Conservation (phyloP, 1,140 invertebrate species). For the Drosophila simulans region DNA sequence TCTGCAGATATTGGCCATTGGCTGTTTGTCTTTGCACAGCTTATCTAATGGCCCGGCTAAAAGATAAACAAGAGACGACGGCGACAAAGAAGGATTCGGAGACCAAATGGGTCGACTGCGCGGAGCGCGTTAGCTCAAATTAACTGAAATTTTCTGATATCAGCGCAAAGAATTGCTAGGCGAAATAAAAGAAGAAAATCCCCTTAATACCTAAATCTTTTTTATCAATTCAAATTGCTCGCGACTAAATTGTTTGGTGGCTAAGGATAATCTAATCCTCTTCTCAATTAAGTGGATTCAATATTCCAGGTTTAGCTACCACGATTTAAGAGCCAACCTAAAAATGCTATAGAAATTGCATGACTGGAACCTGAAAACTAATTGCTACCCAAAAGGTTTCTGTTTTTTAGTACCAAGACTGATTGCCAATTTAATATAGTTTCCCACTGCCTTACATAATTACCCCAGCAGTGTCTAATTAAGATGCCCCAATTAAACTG, state of each 20-base stretch:
- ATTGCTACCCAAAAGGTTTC: no score
- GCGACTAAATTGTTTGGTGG: not conserved
- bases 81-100: conserved; percentile 6
- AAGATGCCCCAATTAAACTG: conserved; percentile 27
- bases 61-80: conserved; percentile 74
- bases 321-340: no score
- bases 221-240: conserved; percentile 1
- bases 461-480: conserved; percentile 15
- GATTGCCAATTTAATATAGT: not conserved
- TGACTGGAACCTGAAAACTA: no score
- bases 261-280: not conserved
- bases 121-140: conserved; percentile 76
- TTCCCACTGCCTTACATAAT: not conserved
- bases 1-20: conserved; percentile 42
- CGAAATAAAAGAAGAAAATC: conserved; percentile 17
- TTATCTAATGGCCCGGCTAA: conserved; percentile 76
- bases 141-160: conserved; percentile 75
- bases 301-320: no score
- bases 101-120: conserved; percentile 52
- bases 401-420: not conserved
- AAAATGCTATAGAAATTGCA: no score
- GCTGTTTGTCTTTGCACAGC: conserved; percentile 74
- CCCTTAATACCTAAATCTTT: not conserved
- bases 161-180: conserved; percentile 19
- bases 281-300: no score